A percentile compares a stretch with the other conserved stretches of the same genome.
These are phyloP conservation scores for Callaeas wilsoni DNA, from an alignment of 2,113 vertebrate genomes.

Conservation along the genomic window DNA sequence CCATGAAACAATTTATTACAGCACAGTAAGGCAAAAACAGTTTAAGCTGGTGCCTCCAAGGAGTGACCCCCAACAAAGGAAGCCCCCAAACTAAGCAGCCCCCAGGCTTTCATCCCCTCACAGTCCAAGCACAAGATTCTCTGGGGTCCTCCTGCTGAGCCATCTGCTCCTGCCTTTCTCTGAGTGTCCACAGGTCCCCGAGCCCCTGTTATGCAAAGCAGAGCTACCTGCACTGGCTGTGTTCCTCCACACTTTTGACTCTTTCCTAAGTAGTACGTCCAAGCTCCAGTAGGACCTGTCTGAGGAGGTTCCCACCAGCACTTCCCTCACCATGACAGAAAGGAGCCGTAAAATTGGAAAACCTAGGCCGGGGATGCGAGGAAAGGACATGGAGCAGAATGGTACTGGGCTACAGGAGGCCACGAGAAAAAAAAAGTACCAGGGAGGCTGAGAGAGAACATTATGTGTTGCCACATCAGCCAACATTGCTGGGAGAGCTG, in stretches of 20 bases:
- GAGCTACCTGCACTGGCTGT: background rate
- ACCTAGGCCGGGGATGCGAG: background rate
- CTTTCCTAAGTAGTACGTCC: background rate
- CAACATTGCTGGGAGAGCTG: background rate
- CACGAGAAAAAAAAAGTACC: background rate
- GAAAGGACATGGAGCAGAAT: background rate
- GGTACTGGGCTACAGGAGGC: background rate
- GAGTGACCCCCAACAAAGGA: background rate
- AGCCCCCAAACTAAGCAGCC: background rate
- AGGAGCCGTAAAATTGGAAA: background rate
- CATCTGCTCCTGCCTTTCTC: background rate
- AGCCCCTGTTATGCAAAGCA: background rate
- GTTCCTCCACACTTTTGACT: background rate
- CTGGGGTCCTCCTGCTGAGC: background rate
- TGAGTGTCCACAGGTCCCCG: background rate
- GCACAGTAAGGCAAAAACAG: fast-evolving
- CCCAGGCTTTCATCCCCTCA: background rate
- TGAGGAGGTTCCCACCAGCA: background rate
- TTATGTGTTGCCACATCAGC: background rate
- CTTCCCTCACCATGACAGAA: background rate
- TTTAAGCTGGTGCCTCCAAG: fast-evolving
- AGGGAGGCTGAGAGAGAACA: background rate
- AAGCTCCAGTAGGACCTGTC: background rate
- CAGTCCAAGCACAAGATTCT: background rate
- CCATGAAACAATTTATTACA: background rate